phyloP scores from a whole-genome alignment of 2,797 vertebrate species.

The Sphaeramia orbicularis region DNA sequence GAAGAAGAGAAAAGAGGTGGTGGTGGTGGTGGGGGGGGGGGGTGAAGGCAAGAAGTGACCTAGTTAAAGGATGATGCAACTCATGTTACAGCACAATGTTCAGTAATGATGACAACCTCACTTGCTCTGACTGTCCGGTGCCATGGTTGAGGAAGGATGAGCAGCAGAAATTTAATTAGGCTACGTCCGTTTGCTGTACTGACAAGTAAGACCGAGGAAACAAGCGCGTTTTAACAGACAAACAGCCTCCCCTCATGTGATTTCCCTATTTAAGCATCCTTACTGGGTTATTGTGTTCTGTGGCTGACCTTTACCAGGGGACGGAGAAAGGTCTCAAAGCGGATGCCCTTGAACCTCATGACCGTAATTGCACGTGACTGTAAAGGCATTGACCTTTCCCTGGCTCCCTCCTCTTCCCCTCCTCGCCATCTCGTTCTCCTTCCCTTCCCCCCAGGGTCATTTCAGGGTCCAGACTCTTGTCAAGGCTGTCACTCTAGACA shows the following conservation, averaged over 20 bases:
- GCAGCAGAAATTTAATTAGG: constrained; percentile 72
- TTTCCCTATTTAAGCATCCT: constrained; percentile 59
- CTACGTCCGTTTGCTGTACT: constrained; percentile 49
- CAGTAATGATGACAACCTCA: constrained; percentile 77
- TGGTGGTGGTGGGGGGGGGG: not conserved
- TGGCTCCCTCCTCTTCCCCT: constrained; percentile 56
- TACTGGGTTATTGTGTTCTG: constrained; percentile 49
- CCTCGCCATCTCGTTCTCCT: constrained; percentile 49
- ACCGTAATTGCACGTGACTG: constrained; percentile 79
- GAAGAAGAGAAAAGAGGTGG: constrained; percentile 35
- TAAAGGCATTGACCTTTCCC: constrained; percentile 75
- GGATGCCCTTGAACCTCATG: constrained; percentile 79
- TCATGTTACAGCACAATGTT: constrained; percentile 78
- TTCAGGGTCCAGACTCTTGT: constrained; percentile 84
- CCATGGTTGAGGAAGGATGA: constrained; percentile 50
- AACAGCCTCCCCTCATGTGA: constrained; percentile 25
- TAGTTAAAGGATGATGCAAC: constrained; percentile 85
- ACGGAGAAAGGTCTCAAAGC: constrained; percentile 62
- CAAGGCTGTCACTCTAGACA: constrained; percentile 85
- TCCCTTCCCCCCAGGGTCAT: constrained; percentile 73
- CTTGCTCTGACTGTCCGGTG: constrained; percentile 58
- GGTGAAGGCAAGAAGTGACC: constrained; percentile 70
- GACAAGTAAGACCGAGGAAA: constrained; percentile 55
- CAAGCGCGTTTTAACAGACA: constrained; percentile 35
- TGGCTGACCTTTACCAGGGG: constrained; percentile 68